phyloP scores from a whole-genome alignment of 2,797 vertebrate genomes.

The Rhincodon typus region DNA sequence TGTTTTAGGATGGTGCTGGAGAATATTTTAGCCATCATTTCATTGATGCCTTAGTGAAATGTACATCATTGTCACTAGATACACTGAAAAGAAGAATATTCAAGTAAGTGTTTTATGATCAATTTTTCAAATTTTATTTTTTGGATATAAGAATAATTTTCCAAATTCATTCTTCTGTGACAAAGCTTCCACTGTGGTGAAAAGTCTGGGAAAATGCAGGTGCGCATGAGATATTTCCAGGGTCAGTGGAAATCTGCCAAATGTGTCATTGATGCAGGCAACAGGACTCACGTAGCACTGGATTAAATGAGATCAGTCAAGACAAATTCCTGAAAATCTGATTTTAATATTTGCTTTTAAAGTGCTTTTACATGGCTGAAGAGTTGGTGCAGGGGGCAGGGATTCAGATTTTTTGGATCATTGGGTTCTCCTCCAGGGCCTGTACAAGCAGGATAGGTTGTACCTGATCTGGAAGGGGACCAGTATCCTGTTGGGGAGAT shows the following conservation, averaged over 20 bases:
- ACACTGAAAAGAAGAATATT: slow-evolving; percentile 65
- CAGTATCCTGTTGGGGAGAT: too few species aligned
- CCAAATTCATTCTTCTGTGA: not conserved
- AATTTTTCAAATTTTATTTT: not conserved
- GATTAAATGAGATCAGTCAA: not conserved
- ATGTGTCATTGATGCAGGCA: not conserved
- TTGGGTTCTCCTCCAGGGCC: too few species aligned
- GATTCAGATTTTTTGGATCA: too few species aligned
- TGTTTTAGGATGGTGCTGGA: slow-evolving; percentile 64
- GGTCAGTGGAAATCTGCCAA: not conserved
- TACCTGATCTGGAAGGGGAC: too few species aligned
- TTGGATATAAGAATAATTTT: not conserved
- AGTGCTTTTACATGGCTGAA: too few species aligned
- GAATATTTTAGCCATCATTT: slow-evolving; percentile 63
- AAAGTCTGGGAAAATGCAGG: not conserved
- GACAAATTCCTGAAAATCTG: not conserved
- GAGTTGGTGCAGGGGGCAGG: too few species aligned
- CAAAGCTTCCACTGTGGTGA: not conserved
- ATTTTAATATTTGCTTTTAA: not conserved
- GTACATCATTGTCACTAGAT: slow-evolving; percentile 63
- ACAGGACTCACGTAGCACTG: not conserved
- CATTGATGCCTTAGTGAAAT: slow-evolving; percentile 63
- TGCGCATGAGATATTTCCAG: not conserved
- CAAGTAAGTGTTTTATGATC: slow-evolving; percentile 38
- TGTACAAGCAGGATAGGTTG: too few species aligned